phyloP scores from a whole-genome alignment of 2,888 invertebrate species.

The Agelastica alni region DNA sequence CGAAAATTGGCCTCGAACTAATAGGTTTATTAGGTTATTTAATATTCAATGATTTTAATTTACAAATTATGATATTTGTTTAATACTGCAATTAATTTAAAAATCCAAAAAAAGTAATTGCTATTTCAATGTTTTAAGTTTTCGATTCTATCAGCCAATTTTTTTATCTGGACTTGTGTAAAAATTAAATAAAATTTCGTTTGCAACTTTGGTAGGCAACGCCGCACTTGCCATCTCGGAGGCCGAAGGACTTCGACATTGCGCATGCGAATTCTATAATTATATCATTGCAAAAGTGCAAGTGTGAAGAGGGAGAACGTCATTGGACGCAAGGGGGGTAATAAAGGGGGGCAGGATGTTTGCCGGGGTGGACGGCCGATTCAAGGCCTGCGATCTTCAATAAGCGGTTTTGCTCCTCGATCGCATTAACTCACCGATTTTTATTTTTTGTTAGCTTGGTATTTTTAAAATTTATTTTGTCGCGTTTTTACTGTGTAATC shows the following conservation, averaged over 20 bases:
- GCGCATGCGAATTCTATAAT: conserved; percentile 50
- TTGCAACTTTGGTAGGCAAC: conserved; percentile 11
- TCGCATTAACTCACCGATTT: neutral
- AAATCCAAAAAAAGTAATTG: too few species aligned
- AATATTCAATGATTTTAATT: too few species aligned
- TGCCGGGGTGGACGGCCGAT: conserved; percentile 38
- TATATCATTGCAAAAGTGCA: conserved; percentile 51
- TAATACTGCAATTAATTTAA: too few species aligned
- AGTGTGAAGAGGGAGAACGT: conserved; percentile 36
- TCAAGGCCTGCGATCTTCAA: conserved; percentile 33
- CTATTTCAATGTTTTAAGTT: too few species aligned
- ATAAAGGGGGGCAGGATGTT: conserved; percentile 15
- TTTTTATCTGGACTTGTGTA: too few species aligned
- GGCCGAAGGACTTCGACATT: conserved; percentile 8
- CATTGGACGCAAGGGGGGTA: conserved; percentile 21
- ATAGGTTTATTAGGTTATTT: too few species aligned
- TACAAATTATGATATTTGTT: too few species aligned
- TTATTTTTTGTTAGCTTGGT: neutral
- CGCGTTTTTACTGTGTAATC: neutral
- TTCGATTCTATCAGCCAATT: too few species aligned
- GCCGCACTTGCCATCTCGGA: neutral
- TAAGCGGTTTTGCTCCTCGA: conserved; percentile 17
- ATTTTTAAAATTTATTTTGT: neutral
- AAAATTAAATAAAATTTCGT: too few species aligned
- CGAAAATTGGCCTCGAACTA: too few species aligned